Evolutionary conservation across 1,140 invertebrate genomes (phyloP), one percentile per base, ranked within the genome.

Genomic region (Schlechtendalia chinensis): DNA sequence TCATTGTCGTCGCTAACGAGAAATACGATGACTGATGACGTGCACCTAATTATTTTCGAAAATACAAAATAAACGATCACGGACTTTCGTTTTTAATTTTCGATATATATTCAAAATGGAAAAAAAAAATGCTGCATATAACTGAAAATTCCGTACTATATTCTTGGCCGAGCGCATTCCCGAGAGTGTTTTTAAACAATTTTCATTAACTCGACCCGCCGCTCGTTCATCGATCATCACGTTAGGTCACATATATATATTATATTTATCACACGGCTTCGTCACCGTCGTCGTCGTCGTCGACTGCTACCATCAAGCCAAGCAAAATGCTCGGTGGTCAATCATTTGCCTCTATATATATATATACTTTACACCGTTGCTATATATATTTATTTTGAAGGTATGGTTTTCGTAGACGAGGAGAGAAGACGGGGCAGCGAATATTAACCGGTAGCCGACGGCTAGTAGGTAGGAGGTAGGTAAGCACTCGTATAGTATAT

Each of bases 71-170:
- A 54, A 54, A 54, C 50, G 24, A 72, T 45, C 0, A 11, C 10
- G 14, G 47, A 29, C 29, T 59, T 47, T 27, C 0, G n/a, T 45
- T 63, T 63, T 61, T 79, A 79, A 79, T 79, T 79, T 79, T 79
- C 75, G 22, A 79, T 79, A 79, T 79, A 79, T 79, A 79, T 79
- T 79, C 75, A 79, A 63, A n/a, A n/a, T n/a, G n/a, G n/a, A n/a
- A n/a, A 17, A n/a, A 79, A 50, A 39, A 39, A 39, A 39, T 8
- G 3, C 32, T 8, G 32, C 8, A 39, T 14, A 58, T 11, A 58
- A 3, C 12, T 12, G 67, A 24, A 14, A 50, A 17, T 50, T 22
- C 39, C 29, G 39, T 50, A 50, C 6, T 24, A 69, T 50, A 8
- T 2, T 39, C 32, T 39, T 39, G 8, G 32, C 32, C 32, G 8